Base-by-base conservation (phyloP, 2,113 vertebrate species). In the Petaurus breviceps region DNA sequence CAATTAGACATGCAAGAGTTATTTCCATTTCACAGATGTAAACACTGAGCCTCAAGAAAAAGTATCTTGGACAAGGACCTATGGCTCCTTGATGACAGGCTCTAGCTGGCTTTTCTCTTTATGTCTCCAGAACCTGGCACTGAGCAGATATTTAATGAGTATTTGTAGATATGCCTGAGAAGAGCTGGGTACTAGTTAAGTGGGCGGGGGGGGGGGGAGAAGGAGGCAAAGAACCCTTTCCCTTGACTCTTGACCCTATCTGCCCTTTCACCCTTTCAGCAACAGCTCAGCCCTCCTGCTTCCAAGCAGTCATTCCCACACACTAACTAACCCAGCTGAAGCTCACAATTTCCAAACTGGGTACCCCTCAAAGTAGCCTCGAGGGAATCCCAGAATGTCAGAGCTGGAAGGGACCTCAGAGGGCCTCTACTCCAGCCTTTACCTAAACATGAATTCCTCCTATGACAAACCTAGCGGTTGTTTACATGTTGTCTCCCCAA, bases 121-220 rank as follows among this genome's bases (percentile, higher is more conserved):
- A 9, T 57, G 26, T 12, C 3, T 68, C 61, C 4, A 16, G 31
- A 68, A 3, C 28, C 28, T 14, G 57, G 31, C 31, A 37, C 31
- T 68, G 57, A 37, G 31, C 61, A 68, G 61, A 37, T 37, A 12
- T 3, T 68, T 37, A 5, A 68, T 37, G 61, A 37, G 31, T 11
- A 37, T 61, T 61, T 61, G 28, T 31, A 55, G 54, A 7, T 55
- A 26, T 55, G 25, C 25, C 25, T 26, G 8, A 55, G 25, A 55
- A 55, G 54, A 1, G 8, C 25, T 25, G 26, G 54, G 54, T 55
- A 0, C 24, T 55, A 55, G 24, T 55, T 25, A 55, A 26, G 25
- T 51, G 24, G 5, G 24, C 0, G 8, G 8, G 19, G 8, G 0
- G 25, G 54, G 25, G 12, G 1, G 47, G 47, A n/a, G n/a, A n/a